A percentile compares a stretch with the other conserved stretches of the same genome.
These are phyloP conservation scores for Alligator mississippiensis DNA, from an alignment of 2,113 vertebrate species.

Conservation along the genomic window DNA sequence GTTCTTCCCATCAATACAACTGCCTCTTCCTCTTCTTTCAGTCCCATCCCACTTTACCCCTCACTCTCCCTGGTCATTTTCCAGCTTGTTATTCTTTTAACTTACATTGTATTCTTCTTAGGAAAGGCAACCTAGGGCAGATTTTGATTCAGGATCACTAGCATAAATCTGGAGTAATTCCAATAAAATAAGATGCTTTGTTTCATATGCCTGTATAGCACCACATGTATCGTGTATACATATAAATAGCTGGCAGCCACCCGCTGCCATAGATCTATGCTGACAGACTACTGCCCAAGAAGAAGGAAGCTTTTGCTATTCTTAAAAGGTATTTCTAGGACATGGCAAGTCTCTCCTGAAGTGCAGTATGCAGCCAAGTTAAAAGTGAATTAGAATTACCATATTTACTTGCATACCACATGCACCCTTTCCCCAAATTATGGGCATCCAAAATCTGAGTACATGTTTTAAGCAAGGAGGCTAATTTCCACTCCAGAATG, in stretches of 20 bases:
- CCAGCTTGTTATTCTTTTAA: background rate
- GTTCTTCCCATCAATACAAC: background rate
- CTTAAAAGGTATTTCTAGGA: background rate
- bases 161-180: background rate
- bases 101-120: background rate
- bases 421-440: no score
- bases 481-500: no score
- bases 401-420: no score
- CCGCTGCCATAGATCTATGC: background rate
- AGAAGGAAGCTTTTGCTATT: background rate
- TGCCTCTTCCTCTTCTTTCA: background rate
- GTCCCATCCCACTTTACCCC: background rate
- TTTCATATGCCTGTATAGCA: background rate
- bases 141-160: rapidly evolving
- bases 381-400: background rate
- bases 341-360: background rate
- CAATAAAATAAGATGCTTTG: background rate
- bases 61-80: background rate
- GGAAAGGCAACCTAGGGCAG: background rate
- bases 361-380: background rate
- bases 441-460: no score
- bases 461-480: no score
- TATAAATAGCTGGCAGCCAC: background rate
- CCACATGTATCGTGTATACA: background rate
- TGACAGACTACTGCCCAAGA: background rate